Evolutionary conservation across 2,888 invertebrate genomes (phyloP), one percentile per base, ranked within the genome.

Genomic region (Dasysyrphus albostriatus): DNA sequence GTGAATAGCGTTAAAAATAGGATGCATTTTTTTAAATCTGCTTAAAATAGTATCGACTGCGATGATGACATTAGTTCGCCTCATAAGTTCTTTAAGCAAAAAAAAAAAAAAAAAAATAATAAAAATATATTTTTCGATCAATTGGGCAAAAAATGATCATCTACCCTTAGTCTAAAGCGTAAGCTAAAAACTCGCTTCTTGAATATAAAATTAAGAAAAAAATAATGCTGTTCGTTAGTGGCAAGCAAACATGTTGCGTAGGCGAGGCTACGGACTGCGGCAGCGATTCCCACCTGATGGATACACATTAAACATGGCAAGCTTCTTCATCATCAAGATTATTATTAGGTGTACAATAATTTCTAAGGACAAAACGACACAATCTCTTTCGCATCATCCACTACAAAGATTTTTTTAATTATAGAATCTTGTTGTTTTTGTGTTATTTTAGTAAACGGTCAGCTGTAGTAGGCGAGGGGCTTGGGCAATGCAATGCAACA

Each of bases 281-380:
- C 61, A 39, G 39, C 61, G 61, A 54, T 87, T 75, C 77, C 83
- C 83, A 87, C 78, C 83, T 87, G 87, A 87, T 77, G 75, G 69
- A 87, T 87, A 87, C 75, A 83, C 72, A 87, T 74, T 42, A 78
- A 74, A 58, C 74, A 78, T 74, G 73, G 82, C 81, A 82, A 78
- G 82, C 74, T 56, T 82, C 87, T 87, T 87, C 75, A 87, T 87
- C 87, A 87, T 87, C 87, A 70, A 83, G 59, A 87, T 87, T 87
- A 87, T 87, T 83, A 87, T 87, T 87, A 87, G 87, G 87, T 83
- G 79, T 83, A 83, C 74, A 87, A 87, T 79, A 87, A 87, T 87
- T 79, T 75, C 42, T 83, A 87, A 87, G 83, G 87, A 87, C 87
- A 87, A 72, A 83, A 83, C 72, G 77, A 77, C 77, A 81, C 73